These are phyloP conservation scores for Sorex araneus DNA, from an alignment of 2,113 vertebrate species.

Conservation along the genomic window DNA sequence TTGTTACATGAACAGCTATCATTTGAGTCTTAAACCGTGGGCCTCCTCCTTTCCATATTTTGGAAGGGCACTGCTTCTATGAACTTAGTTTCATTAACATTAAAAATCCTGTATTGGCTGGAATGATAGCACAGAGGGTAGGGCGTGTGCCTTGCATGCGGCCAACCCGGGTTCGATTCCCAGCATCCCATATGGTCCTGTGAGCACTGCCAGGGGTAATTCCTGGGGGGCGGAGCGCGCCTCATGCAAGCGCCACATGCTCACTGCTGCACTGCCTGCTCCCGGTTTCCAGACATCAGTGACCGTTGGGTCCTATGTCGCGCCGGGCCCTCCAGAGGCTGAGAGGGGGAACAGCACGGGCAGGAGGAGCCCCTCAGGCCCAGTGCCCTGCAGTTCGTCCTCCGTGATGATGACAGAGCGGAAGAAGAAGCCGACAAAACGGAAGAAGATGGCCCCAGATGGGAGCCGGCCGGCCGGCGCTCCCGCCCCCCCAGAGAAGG, in stretches of 20 bases:
- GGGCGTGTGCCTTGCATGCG: no score
- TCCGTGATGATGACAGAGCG: constrained; percentile 81
- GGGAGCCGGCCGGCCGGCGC: neutral
- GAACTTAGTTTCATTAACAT: no score
- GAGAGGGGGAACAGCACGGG: constrained; percentile 93
- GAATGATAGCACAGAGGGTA: no score
- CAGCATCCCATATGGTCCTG: no score
- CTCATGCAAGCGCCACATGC: constrained; percentile 60
- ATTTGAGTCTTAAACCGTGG: no score
- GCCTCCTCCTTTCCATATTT: no score
- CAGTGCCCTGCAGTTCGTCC: constrained; percentile 77
- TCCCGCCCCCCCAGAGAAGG: constrained; percentile 72
- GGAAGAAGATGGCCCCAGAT: constrained; percentile 70
- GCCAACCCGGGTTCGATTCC: no score
- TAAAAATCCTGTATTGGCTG: no score
- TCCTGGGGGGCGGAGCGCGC: constrained; percentile 52
- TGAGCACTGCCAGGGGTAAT: no score
- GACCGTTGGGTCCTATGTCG: constrained; percentile 90
- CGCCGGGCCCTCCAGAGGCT: constrained; percentile 94
- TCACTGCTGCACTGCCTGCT: constrained; percentile 41
- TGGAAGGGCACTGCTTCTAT: no score
- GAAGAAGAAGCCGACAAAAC: no score
- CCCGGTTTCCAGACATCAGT: constrained; percentile 19
- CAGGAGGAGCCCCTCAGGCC: constrained; percentile 92
- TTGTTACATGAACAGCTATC: no score